phyloP scores from a whole-genome alignment of 2,888 invertebrate species.

The Ctenicera cuprea region DNA sequence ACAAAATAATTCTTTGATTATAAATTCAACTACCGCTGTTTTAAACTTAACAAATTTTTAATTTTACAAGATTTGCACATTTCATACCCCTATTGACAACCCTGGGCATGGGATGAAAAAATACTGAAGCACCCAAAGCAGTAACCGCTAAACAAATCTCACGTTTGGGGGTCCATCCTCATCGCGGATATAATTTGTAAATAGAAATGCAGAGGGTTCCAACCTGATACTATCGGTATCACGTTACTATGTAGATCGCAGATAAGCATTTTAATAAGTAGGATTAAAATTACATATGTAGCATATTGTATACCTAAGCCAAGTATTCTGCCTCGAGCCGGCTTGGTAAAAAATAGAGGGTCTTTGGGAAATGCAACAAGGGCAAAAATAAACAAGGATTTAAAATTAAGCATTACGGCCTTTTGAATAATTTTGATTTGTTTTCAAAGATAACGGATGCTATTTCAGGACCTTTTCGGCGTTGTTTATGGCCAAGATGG shows the following conservation, averaged over 20 bases:
- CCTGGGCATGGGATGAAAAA: not conserved
- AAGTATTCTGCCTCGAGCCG: slow-evolving; percentile 61
- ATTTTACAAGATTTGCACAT: no score
- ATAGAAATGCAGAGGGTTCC: slow-evolving; percentile 57
- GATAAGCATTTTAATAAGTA: slow-evolving; percentile 71
- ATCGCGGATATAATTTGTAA: slow-evolving; percentile 63
- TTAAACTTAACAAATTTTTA: no score
- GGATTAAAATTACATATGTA: slow-evolving; percentile 73
- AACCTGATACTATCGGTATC: slow-evolving; percentile 71
- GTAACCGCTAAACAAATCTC: slow-evolving; percentile 50
- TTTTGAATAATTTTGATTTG: slow-evolving; percentile 63
- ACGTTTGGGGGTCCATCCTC: slow-evolving; percentile 59
- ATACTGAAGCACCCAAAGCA: not conserved
- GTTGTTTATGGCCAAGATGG: not conserved
- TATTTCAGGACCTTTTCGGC: not conserved
- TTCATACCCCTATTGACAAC: not conserved
- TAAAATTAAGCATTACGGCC: slow-evolving; percentile 55
- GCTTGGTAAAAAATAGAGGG: slow-evolving; percentile 60
- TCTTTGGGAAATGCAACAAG: slow-evolving; percentile 63
- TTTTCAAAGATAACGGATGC: slow-evolving; percentile 36
- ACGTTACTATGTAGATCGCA: slow-evolving; percentile 69
- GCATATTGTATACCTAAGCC: slow-evolving; percentile 66
- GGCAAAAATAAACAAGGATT: slow-evolving; percentile 60
- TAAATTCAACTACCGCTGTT: no score
- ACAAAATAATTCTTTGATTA: no score